phyloP scores from a whole-genome alignment of 2,113 vertebrate species.

The Oophaga pumilio region DNA sequence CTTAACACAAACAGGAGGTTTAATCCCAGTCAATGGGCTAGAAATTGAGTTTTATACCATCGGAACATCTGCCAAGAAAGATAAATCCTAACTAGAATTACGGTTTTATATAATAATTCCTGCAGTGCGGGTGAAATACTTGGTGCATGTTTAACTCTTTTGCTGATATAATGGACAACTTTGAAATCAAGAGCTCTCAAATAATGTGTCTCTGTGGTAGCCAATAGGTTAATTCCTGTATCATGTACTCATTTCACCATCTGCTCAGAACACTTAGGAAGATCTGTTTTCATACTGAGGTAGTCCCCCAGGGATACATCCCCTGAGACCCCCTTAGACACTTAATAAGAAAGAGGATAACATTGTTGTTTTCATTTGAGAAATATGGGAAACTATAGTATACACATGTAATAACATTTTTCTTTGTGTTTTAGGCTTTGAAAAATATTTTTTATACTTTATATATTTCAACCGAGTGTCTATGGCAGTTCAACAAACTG shows the following conservation, averaged over 20 bases:
- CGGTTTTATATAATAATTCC: constrained; percentile 22
- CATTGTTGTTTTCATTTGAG: constrained; percentile 41
- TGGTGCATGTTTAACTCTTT: constrained; percentile 18
- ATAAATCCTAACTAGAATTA: constrained; percentile 18
- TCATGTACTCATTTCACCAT: constrained; percentile 48
- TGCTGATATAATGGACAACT: not conserved
- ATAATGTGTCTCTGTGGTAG: constrained; percentile 14
- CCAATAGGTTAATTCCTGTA: constrained; percentile 28
- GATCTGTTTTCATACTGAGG: constrained; percentile 55
- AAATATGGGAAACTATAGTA: constrained; percentile 3
- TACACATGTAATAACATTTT: not conserved
- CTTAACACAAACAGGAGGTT: constrained; percentile 37
- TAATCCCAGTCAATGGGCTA: constrained; percentile 32
- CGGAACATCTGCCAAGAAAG: constrained; percentile 6
- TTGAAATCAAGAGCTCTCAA: not conserved
- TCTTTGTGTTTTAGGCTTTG: not conserved
- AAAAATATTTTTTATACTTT: not conserved
- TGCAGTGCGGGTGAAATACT: constrained; percentile 11
- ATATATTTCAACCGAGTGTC: not conserved
- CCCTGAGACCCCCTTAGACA: constrained; percentile 39
- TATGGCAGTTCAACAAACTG: not conserved
- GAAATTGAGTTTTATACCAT: not conserved
- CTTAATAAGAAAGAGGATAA: constrained; percentile 30
- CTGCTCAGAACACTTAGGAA: constrained; percentile 52
- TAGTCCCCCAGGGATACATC: constrained; percentile 24